Evolutionary conservation across 2,888 invertebrate species (phyloP), one percentile per base, ranked within the genome.

Genomic region (Dasypolia templi): DNA sequence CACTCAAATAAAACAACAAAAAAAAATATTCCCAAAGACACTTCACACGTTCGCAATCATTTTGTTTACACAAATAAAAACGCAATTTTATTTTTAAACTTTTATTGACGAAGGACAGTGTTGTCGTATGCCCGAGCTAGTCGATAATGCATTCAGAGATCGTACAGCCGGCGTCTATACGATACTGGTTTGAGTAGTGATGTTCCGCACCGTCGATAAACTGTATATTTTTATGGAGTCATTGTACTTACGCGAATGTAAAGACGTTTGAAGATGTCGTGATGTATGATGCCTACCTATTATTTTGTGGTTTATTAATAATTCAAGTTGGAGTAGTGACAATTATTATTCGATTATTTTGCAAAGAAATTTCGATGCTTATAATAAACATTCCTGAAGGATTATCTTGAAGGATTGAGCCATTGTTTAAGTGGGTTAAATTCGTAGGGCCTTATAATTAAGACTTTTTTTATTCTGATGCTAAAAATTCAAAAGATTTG

Each of bases 111-210:
- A 83, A 76, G 70, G 59, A 86, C 86, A 87, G 85, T 88, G 87
- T 82, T 77, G 80, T 72, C 87, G 83, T 80, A 69, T 82, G 87
- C 86, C 78, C 88, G 88, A 83, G 77, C 88, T 82, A 88, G 83
- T 88, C 89, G 87, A 89, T 93, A 93, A 91, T 93, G 90, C 90
- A 90, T 90, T 87, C 89, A 88, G 86, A 85, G 83, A 83, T 87
- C 87, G 88, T 85, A 85, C 87, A 86, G 86, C 86, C 87, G 88
- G 85, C 86, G 82, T 79, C 86, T 89, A 88, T 86, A 86, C 85
- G 85, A 88, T 86, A 88, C 85, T 88, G 86, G 87, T 88, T 85
- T 84, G 65, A 66, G 26, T 91, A 92, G 91, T 85, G 92, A 88
- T 89, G 92, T 82, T 66, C 79, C 55, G 49, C 64, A 74, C 76